Conservation (phyloP, 2,797 vertebrate species). For the Microctenopoma lineatum region DNA sequence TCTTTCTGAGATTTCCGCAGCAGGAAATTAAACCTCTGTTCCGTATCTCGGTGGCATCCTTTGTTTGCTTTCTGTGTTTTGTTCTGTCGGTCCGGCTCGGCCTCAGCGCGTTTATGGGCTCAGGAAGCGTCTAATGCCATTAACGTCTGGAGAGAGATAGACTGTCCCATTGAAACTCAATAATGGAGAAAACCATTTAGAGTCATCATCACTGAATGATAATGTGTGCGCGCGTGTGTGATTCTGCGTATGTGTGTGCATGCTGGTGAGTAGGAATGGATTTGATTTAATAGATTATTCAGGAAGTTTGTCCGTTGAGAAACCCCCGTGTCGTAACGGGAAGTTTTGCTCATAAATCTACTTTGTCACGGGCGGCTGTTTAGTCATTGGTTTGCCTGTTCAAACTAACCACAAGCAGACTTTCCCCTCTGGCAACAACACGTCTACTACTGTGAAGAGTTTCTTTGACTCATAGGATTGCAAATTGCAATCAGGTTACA, state of each 20-base stretch:
- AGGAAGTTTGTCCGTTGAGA: background rate
- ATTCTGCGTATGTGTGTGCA: background rate
- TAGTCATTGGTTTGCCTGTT: conserved; percentile 33
- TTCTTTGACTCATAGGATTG: background rate
- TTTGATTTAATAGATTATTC: conserved; percentile 33
- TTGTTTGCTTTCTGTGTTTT: conserved; percentile 24
- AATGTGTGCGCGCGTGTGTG: conserved; percentile 25
- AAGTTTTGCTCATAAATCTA: conserved; percentile 18
- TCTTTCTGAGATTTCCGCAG: background rate
- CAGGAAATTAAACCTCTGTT: conserved; percentile 14
- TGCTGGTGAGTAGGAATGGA: background rate
- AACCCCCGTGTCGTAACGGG: background rate
- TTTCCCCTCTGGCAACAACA: conserved; percentile 4
- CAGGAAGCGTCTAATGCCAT: conserved; percentile 70
- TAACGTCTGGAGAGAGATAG: conserved; percentile 47
- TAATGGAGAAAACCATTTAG: conserved; percentile 67
- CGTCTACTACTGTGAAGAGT: rapidly evolving
- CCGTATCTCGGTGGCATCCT: background rate
- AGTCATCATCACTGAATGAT: conserved; percentile 36
- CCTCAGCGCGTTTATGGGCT: conserved; percentile 39
- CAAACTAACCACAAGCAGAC: conserved; percentile 19
- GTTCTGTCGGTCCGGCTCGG: conserved; percentile 8
- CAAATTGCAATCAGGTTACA: no score
- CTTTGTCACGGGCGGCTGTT: background rate
- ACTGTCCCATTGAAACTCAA: conserved; percentile 64